phyloP scores from a whole-genome alignment of 2,888 invertebrate genomes.

The Elaeidobius kamerunicus region DNA sequence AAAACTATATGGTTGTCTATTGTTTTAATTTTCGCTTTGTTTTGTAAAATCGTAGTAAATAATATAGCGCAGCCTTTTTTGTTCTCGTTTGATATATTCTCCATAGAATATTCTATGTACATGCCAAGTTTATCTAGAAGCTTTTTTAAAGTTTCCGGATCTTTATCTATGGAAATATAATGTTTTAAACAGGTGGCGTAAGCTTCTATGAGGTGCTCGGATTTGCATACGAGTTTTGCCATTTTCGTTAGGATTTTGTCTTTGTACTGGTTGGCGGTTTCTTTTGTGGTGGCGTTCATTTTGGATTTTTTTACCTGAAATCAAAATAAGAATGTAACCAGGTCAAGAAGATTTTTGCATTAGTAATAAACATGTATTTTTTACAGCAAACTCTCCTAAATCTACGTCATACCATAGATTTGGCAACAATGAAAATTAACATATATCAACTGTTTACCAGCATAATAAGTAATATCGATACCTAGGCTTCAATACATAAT shows the following conservation, averaged over 20 bases:
- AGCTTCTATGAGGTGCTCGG: constrained; percentile 25
- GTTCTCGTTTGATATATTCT: constrained; percentile 29
- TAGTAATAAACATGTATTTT: too few species aligned
- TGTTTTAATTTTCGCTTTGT: constrained; percentile 38
- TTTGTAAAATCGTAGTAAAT: constrained; percentile 41
- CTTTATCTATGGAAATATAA: constrained; percentile 32
- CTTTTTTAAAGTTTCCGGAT: constrained; percentile 31
- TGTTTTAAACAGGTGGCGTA: constrained; percentile 34
- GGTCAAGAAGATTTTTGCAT: background rate
- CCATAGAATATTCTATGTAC: constrained; percentile 35
- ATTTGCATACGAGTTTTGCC: constrained; percentile 33
- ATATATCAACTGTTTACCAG: too few species aligned
- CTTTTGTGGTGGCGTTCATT: constrained; percentile 36
- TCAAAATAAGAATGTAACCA: constrained; percentile 1
- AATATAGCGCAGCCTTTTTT: constrained; percentile 37
- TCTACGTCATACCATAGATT: too few species aligned
- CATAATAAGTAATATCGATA: background rate
- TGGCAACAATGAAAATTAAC: too few species aligned
- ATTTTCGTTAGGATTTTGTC: constrained; percentile 35
- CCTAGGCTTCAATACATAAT: background rate
- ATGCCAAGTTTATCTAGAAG: constrained; percentile 32
- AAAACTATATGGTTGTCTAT: constrained; percentile 37
- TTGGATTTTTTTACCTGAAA: constrained; percentile 39
- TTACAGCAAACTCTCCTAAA: too few species aligned
- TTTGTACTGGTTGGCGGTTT: constrained; percentile 32